phyloP scores from a whole-genome alignment of 2,797 vertebrate species.

The Loris lydekkerianus region DNA sequence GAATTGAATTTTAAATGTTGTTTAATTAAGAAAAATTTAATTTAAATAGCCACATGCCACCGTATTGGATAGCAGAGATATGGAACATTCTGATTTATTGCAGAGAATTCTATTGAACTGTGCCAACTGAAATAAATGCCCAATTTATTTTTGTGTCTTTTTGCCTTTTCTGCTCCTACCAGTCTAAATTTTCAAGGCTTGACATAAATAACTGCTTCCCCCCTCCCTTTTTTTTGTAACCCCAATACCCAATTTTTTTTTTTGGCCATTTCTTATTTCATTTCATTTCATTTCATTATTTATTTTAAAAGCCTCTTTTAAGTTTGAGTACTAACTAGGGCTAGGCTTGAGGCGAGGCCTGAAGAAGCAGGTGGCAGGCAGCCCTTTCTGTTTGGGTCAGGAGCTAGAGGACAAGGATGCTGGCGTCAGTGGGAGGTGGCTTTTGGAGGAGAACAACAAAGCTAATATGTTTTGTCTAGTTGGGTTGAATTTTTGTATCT shows the following conservation, averaged over 20 bases:
- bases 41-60: background rate
- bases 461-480: background rate
- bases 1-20: background rate
- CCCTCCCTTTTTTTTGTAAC: background rate
- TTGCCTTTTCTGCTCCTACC: background rate
- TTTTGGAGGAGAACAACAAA: background rate
- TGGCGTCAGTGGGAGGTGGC: background rate
- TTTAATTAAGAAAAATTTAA: background rate
- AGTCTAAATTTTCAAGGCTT: background rate
- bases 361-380: background rate
- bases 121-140: background rate
- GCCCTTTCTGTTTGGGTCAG: background rate
- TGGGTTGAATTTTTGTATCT: background rate
- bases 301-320: background rate
- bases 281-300: background rate
- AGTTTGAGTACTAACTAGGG: background rate
- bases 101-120: background rate
- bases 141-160: background rate
- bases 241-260: background rate
- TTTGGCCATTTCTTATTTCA: background rate
- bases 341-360: background rate
- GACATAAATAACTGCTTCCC: background rate
- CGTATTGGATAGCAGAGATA: background rate
- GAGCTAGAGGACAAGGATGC: background rate
- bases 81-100: background rate